Evolutionary conservation across 2,888 invertebrate species (phyloP), one percentile per base, ranked within the genome.

Genomic region (Teinopalpus imperialis): DNA sequence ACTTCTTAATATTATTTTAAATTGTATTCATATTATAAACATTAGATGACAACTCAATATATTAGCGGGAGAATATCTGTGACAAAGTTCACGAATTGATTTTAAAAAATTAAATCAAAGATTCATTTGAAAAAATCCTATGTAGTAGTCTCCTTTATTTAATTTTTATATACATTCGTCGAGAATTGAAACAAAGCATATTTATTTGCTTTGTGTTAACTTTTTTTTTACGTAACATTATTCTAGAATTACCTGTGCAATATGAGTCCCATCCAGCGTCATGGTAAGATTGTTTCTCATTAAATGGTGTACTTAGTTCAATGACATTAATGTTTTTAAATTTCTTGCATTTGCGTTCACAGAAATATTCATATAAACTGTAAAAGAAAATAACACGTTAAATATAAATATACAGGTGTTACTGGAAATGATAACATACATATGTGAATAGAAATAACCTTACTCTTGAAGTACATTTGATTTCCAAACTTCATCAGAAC

Each of bases 241-340:
- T n/a, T n/a, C n/a, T n/a, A n/a, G n/a, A n/a, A 32, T 48, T 66
- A 89, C 89, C 89, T 42, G 95, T 91, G 57, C 93, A 92, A 69
- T 90, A 95, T 0, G 96, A 93, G 75, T 96, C 96, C 92, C 94
- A 96, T 1, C 94, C 95, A n/a, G 96, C 96, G 64, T 95, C 92
- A 59, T 96, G 96, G 59, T 83, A 88, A 0, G 77, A 57, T 43
- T 87, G 85, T 1, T 77, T 76, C 0, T 65, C 58, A 48, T 71
- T 61, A 46, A 87, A 86, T 0, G 75, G 74, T 10, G 62, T 69
- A 41, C 64, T 76, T 31, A 82, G 35, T 51, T 57, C 66, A 14
- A 87, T 73, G 1, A 56, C 57, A 48, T 78, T 85, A 0, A 74
- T 53, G 1, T 50, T 59, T 52, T 75, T 61, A 6, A 87, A 52